Evolutionary conservation across 1,140 invertebrate species (phyloP).

Genomic region (Anoplophora glabripennis): DNA sequence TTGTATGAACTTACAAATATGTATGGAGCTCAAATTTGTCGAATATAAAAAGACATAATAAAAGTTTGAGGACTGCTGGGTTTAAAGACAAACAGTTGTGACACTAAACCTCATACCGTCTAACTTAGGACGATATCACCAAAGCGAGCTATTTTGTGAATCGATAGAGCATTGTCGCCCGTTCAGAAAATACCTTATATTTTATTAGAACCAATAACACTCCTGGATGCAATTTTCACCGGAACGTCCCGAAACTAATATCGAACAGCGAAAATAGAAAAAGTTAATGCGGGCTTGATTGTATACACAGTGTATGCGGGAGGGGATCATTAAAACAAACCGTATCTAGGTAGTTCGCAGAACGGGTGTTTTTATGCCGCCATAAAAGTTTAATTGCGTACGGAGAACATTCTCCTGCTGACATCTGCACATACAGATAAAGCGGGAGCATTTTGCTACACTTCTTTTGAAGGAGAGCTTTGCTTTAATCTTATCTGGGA

Average conservation of each 20-base stretch:
- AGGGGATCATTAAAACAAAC: conserved; percentile 18
- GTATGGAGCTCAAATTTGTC: no score
- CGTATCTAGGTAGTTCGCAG: conserved; percentile 31
- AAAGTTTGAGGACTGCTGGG: no score
- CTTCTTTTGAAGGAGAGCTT: neutral
- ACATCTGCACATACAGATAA: conserved; percentile 31
- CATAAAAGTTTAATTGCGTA: conserved; percentile 36
- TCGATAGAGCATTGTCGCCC: no score
- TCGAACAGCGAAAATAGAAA: neutral
- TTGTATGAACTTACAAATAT: no score
- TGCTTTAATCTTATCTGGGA: neutral
- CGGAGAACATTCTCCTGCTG: conserved; percentile 30
- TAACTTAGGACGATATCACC: neutral
- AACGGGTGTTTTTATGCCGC: conserved; percentile 32
- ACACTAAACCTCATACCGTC: no score
- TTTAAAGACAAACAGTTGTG: no score
- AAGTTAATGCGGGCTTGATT: no score
- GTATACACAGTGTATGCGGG: neutral
- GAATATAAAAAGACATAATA: no score
- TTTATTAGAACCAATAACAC: neutral
- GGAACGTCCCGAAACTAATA: neutral
- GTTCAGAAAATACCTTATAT: neutral
- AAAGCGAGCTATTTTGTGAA: no score
- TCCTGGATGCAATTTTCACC: neutral
- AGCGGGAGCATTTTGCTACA: conserved; percentile 5